Evolutionary conservation across 2,113 vertebrate species (phyloP).

Genomic region (Nothoprocta pentlandii): DNA sequence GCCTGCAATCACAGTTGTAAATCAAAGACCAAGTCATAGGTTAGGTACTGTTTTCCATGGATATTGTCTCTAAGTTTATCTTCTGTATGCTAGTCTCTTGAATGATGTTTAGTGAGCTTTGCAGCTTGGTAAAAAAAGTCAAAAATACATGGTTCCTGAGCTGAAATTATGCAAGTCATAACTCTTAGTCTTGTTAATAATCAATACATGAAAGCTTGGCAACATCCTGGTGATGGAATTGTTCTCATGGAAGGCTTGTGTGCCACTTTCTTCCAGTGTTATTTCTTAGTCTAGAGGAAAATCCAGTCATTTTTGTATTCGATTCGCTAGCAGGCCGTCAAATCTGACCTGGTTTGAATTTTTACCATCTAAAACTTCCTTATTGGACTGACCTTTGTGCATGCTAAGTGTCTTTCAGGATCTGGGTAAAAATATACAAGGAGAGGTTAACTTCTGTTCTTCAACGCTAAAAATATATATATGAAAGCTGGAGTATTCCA

Average conservation of each 20-base stretch:
- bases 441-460: background rate
- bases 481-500: background rate
- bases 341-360: background rate
- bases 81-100: background rate
- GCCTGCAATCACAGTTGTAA: slow-evolving; percentile 65
- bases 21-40: slow-evolving; percentile 69
- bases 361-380: background rate
- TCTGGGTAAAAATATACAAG: background rate
- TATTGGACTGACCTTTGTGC: background rate
- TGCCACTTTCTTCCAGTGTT: background rate
- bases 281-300: background rate
- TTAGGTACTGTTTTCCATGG: slow-evolving; percentile 65
- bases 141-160: background rate
- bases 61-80: slow-evolving; percentile 65
- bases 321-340: background rate
- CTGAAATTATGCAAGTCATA: background rate
- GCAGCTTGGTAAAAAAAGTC: slow-evolving; percentile 4
- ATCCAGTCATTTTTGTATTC: background rate
- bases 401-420: background rate
- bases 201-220: background rate
- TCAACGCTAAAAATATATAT: background rate
- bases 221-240: background rate
- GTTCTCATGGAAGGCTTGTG: background rate
- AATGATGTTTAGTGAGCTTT: background rate
- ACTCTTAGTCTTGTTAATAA: background rate